Evolutionary conservation across 2,888 invertebrate genomes (phyloP).

Genomic region (Helicoverpa assulta): DNA sequence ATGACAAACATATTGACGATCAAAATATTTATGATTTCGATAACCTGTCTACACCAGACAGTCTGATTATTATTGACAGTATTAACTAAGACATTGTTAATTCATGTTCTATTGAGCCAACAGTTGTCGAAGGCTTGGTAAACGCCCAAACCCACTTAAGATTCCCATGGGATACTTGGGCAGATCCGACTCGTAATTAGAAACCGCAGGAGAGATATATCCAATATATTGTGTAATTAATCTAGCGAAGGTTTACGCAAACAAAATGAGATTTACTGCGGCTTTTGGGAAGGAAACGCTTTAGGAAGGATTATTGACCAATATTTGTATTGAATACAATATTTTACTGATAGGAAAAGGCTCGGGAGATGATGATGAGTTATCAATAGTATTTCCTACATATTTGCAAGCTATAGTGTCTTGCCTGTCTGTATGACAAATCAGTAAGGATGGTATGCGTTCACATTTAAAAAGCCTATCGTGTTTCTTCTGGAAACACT

Average conservation of each 20-base stretch:
- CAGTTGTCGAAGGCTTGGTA: neutral
- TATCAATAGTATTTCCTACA: too few species aligned
- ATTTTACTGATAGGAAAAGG: neutral
- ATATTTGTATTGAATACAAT: neutral
- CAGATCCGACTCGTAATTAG: conserved; percentile 34
- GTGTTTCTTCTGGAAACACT: too few species aligned
- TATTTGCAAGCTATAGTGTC: too few species aligned
- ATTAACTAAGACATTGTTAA: neutral
- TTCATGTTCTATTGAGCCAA: conserved; percentile 4
- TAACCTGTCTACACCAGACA: neutral
- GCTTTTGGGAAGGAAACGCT: neutral
- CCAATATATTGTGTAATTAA: conserved; percentile 30
- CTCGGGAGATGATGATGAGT: neutral
- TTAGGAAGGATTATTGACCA: neutral
- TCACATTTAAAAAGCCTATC: too few species aligned
- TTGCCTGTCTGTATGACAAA: too few species aligned
- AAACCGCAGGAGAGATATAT: conserved; percentile 35
- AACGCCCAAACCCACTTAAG: conserved; percentile 17
- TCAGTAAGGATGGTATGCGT: too few species aligned
- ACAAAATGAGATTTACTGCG: conserved; percentile 10
- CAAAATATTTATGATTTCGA: neutral
- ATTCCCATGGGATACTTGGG: conserved; percentile 23
- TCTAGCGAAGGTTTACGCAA: conserved; percentile 18
- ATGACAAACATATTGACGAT: neutral
- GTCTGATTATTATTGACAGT: neutral